Conservation (phyloP, 2,888 invertebrate species). For the Ceratothoa steindachneri region DNA sequence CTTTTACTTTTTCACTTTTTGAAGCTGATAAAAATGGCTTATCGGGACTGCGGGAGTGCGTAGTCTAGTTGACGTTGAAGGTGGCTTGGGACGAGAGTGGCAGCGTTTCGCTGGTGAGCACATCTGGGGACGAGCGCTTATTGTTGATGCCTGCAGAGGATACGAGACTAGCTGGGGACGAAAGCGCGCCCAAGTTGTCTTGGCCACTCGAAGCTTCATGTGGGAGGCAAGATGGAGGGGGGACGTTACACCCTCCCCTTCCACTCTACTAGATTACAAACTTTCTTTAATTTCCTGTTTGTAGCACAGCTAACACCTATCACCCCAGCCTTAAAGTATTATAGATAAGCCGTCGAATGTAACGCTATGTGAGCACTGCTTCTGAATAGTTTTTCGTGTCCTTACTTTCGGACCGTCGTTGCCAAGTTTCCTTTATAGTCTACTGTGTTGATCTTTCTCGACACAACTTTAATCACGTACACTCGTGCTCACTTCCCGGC, state of each 20-base stretch:
- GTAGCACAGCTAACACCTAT: too few species aligned
- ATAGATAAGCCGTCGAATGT: too few species aligned
- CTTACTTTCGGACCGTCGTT: too few species aligned
- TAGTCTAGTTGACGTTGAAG: not conserved
- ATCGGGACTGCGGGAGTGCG: not conserved
- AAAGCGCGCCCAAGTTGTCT: not conserved
- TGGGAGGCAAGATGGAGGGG: not conserved
- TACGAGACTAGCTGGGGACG: not conserved
- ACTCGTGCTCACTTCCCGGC: too few species aligned
- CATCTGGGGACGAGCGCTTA: not conserved
- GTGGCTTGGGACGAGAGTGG: not conserved
- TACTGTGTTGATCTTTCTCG: too few species aligned
- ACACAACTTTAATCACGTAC: too few species aligned
- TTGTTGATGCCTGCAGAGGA: not conserved
- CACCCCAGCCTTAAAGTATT: too few species aligned
- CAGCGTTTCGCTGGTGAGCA: not conserved
- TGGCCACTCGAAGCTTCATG: slow-evolving; percentile 13
- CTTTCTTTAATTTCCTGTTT: not conserved
- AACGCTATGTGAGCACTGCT: too few species aligned
- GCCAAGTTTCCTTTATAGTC: too few species aligned
- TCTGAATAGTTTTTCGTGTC: too few species aligned
- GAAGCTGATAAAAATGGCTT: not conserved
- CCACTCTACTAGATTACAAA: not conserved
- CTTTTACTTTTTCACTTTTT: too few species aligned
- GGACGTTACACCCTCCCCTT: not conserved